These are phyloP conservation scores for Thymelicus sylvestris DNA, from an alignment of 2,888 invertebrate species.

Conservation along the genomic window DNA sequence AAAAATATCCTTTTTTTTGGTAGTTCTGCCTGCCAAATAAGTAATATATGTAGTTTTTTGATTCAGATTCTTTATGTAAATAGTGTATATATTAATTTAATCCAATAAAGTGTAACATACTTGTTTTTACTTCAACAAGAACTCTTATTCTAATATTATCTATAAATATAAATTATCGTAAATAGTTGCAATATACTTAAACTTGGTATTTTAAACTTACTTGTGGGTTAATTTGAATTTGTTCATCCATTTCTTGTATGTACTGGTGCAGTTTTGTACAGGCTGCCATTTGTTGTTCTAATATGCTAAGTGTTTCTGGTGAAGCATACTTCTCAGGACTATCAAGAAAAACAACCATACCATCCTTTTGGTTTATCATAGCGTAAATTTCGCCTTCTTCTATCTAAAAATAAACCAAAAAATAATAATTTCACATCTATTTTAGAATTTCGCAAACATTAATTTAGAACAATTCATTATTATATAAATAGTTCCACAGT, in stretches of 20 bases:
- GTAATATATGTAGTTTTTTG: too few relatives aligned
- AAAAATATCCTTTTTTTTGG: too few relatives aligned
- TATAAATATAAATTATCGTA: too few relatives aligned
- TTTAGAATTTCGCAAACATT: neutral
- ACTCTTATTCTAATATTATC: too few relatives aligned
- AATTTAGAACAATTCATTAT: too few relatives aligned
- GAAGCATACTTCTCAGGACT: slow-evolving; percentile 98
- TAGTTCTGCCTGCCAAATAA: too few relatives aligned
- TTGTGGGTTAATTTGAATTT: slow-evolving; percentile 96
- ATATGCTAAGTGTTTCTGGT: slow-evolving; percentile 92
- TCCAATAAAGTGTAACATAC: too few relatives aligned
- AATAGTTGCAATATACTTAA: neutral
- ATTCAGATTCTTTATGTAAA: too few relatives aligned
- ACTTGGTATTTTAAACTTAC: slow-evolving; percentile 54
- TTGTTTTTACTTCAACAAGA: too few relatives aligned
- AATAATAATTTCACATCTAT: neutral
- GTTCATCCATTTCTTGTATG: slow-evolving; percentile 96
- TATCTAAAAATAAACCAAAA: slow-evolving; percentile 86
- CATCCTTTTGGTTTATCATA: slow-evolving; percentile 98
- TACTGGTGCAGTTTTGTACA: slow-evolving; percentile 95
- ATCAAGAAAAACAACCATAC: slow-evolving; percentile 98
- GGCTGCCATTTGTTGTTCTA: slow-evolving; percentile 93
- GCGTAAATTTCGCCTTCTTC: slow-evolving; percentile 98
- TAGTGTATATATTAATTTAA: too few relatives aligned
- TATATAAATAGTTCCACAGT: too few relatives aligned